Evolutionary conservation across 2,113 vertebrate species (phyloP), one percentile per base, ranked within the genome.

Genomic region (Zeus faber): DNA sequence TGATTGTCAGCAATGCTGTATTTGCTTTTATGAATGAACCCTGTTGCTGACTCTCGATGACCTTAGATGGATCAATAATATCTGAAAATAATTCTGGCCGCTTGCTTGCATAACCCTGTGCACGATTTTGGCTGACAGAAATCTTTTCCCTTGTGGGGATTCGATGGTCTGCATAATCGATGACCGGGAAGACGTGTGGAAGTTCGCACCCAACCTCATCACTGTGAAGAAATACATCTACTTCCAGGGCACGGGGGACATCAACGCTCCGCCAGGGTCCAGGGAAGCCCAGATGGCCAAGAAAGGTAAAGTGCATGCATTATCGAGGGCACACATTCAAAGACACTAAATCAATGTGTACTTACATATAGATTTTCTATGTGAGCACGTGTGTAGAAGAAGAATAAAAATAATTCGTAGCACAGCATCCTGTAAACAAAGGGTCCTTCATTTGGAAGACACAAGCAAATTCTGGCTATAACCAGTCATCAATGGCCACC

Each of bases 101-200:
- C n/a, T n/a, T n/a, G n/a, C n/a, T n/a, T n/a, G n/a, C n/a, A n/a
- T n/a, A n/a, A n/a, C n/a, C n/a, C n/a, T 55, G 18, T 53, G 13
- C 33, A 3, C 52, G 9, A 1, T 54, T 39, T 16, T 25, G 14
- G 4, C 31, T 7, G 13, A 39, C 77, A 99, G 97, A 78, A 95
- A 99, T 67, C 91, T 99, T 62, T 99, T 99, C 67, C 97, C 97
- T 0, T 98, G 96, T 51, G 97, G 97, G 0, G 97, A 99, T 66
- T 95, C 95, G 1, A 99, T 98, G 97, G 97, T 99, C 61, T 98
- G 96, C 81, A 98, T 98, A 40, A 99, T 99, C 9, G 97, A 99
- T 26, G 97, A 99, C n/a, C 88, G 97, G 46, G 97, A 99, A 64
- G 97, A 99, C 6, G 97, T 98, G 44, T 99, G 96, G 97, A 98